Evolutionary conservation across 2,797 vertebrate species (phyloP).

Genomic region (Neosalanx taihuensis): DNA sequence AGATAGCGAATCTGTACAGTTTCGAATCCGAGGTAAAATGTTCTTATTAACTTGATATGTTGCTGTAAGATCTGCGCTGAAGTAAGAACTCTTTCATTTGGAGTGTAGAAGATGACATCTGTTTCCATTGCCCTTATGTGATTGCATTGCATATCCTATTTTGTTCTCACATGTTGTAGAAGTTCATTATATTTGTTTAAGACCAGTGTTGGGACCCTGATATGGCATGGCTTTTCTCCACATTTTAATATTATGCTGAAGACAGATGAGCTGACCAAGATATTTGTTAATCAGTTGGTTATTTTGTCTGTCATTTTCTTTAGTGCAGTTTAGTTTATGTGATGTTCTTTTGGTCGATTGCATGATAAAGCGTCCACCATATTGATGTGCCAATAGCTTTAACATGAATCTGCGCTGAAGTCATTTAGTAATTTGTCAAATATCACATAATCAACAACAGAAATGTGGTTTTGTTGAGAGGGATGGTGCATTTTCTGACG

Average conservation of each 20-base stretch:
- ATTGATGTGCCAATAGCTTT: slow-evolving; percentile 60
- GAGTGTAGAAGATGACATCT: not conserved
- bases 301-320: slow-evolving; percentile 18
- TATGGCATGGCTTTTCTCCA: not conserved
- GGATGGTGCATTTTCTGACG: slow-evolving; percentile 51
- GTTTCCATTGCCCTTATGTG: not conserved
- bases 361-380: slow-evolving; percentile 8
- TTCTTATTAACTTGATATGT: not conserved
- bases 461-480: slow-evolving; percentile 6
- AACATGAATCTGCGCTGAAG: slow-evolving; percentile 5
- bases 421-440: slow-evolving; percentile 9
- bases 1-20: slow-evolving; percentile 1
- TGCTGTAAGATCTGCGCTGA: not conserved
- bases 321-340: slow-evolving; percentile 13
- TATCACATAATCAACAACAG: slow-evolving; percentile 21
- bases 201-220: not conserved
- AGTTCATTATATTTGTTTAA: not conserved
- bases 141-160: not conserved
- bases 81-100: not conserved
- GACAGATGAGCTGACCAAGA: not conserved
- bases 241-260: not conserved
- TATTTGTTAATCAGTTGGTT: slow-evolving; percentile 12
- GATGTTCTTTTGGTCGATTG: not conserved
- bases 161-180: not conserved
- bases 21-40: slow-evolving; percentile 4